These are phyloP conservation scores for Ameiurus melas DNA, from an alignment of 2,113 vertebrate species.

Conservation along the genomic window DNA sequence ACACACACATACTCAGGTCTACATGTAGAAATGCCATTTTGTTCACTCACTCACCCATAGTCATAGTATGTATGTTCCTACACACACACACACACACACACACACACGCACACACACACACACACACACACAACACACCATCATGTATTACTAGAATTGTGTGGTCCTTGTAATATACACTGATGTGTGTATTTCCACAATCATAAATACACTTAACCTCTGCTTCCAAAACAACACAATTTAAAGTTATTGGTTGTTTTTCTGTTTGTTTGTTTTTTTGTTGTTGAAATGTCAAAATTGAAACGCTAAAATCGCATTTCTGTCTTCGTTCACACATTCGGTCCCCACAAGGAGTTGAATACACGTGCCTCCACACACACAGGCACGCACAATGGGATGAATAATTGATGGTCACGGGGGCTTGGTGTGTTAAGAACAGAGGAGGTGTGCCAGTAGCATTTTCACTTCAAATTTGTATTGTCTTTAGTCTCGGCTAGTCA, in stretches of 20 bases:
- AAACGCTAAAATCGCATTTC: neutral
- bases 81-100: conserved; percentile 8
- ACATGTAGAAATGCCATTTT: neutral
- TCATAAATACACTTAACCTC: neutral
- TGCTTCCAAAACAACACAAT: neutral
- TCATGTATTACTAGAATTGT: neutral
- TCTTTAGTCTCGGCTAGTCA: conserved; percentile 94
- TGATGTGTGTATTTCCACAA: too few relatives aligned
- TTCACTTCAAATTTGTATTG: conserved; percentile 99
- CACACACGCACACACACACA: neutral
- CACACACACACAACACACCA: neutral
- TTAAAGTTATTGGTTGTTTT: neutral
- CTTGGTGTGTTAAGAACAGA: conserved; percentile 81
- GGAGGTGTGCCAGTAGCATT: conserved; percentile 85
- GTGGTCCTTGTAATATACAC: neutral
- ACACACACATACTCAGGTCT: neutral
- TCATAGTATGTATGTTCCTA: neutral
- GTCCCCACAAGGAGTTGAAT: conserved; percentile 5
- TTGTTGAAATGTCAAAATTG: neutral
- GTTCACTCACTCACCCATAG: neutral
- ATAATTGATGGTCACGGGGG: conserved; percentile 88
- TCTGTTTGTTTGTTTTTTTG: neutral
- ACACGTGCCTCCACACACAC: conserved; percentile 50
- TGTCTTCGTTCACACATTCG: neutral
- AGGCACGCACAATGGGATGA: conserved; percentile 84